These are phyloP conservation scores for Paracanthobrama guichenoti DNA, from an alignment of 2,113 vertebrate species.

Conservation along the genomic window DNA sequence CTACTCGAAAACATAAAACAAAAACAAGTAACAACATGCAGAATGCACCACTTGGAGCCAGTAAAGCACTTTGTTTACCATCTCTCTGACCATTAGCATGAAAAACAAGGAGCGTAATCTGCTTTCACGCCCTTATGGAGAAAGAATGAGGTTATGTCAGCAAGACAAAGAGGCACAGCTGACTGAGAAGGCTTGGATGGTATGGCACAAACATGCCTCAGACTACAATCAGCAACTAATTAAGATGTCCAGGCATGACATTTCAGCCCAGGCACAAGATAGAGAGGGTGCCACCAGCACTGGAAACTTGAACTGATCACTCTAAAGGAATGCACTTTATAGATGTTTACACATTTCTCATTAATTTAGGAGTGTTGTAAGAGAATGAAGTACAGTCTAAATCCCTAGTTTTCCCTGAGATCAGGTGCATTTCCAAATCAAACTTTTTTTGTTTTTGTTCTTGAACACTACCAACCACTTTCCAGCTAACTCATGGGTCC, in stretches of 20 bases:
- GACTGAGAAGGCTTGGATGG: slow-evolving; percentile 12
- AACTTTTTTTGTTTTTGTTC: neutral
- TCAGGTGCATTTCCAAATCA: neutral
- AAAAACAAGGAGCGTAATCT: slow-evolving; percentile 74
- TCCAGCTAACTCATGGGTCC: neutral
- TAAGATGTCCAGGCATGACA: slow-evolving; percentile 20
- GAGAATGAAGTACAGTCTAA: neutral
- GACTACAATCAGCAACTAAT: slow-evolving; percentile 20
- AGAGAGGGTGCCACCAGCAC: neutral
- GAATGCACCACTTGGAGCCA: slow-evolving; percentile 65
- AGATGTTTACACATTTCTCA: neutral
- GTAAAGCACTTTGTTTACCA: slow-evolving; percentile 41
- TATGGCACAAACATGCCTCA: slow-evolving; percentile 23
- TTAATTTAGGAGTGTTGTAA: neutral
- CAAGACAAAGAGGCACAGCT: slow-evolving; percentile 25
- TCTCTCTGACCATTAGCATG: slow-evolving; percentile 59
- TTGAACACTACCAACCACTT: neutral
- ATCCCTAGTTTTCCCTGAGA: neutral
- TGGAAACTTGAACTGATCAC: neutral
- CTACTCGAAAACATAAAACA: slow-evolving; percentile 64
- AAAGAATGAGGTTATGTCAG: slow-evolving; percentile 47
- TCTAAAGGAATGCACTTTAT: neutral
- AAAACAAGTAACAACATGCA: slow-evolving; percentile 65
- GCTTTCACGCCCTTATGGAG: slow-evolving; percentile 70
- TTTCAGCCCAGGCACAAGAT: neutral